Conservation (phyloP, 1,140 invertebrate species). For the Brachionus plicatilis region DNA sequence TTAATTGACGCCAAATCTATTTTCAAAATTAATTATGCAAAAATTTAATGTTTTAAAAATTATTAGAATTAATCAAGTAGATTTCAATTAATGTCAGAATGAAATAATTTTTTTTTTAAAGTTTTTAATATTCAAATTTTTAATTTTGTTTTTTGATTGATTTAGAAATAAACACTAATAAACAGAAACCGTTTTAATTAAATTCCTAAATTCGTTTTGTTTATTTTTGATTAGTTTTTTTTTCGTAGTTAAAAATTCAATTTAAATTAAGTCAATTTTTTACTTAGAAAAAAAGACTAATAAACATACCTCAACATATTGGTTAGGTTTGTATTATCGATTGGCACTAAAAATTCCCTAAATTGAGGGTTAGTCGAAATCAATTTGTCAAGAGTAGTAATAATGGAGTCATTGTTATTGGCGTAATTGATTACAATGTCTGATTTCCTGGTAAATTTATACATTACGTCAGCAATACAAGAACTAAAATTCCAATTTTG, state of each 20-base stretch:
- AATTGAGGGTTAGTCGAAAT: constrained; percentile 2
- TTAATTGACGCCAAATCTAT: too few relatives aligned
- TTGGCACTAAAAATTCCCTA: not conserved
- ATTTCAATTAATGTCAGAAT: too few relatives aligned
- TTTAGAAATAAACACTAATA: not conserved
- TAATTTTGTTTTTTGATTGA: not conserved
- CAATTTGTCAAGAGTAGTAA: not conserved
- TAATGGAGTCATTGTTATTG: constrained; percentile 10
- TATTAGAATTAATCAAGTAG: too few relatives aligned
- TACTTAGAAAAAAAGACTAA: not conserved
- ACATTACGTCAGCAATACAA: not conserved
- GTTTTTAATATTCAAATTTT: too few relatives aligned
- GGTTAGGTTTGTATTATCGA: not conserved
- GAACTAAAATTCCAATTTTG: constrained; percentile 19
- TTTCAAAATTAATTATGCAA: too few relatives aligned
- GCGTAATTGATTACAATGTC: not conserved
- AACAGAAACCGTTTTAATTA: not conserved
- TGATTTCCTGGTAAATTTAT: not conserved
- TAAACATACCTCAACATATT: not conserved
- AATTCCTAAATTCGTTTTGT: not conserved
- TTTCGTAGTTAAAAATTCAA: not conserved
- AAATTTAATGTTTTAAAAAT: too few relatives aligned
- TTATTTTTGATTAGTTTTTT: not conserved
- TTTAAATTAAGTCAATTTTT: not conserved
- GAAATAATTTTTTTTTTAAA: too few relatives aligned